phyloP scores from a whole-genome alignment of 92 coral and sea anemone genomes.

The Meandrina meandrites region DNA sequence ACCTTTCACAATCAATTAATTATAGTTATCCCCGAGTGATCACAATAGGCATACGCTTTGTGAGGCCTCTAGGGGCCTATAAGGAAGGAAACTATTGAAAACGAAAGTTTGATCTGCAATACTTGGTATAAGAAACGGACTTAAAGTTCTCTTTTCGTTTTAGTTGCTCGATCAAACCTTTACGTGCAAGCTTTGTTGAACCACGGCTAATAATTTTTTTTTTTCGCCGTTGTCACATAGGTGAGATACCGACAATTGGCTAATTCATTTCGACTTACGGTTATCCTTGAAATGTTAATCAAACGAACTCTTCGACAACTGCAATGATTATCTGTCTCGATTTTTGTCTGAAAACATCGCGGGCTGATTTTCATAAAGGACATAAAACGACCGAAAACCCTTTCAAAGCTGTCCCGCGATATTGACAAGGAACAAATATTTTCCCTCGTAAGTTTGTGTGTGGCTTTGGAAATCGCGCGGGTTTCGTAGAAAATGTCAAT shows the following conservation, averaged over 20 bases:
- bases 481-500: neutral
- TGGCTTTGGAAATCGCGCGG: neutral
- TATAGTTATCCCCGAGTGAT: slow-evolving; percentile 25
- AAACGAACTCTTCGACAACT: slow-evolving; percentile 5
- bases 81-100: slow-evolving; percentile 5
- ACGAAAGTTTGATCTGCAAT: slow-evolving; percentile 11
- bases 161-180: neutral
- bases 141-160: neutral
- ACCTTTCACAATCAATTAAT: slow-evolving; percentile 65
- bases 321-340: slow-evolving; percentile 31
- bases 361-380: neutral
- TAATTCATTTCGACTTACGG: slow-evolving; percentile 18
- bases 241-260: slow-evolving; percentile 27
- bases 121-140: neutral
- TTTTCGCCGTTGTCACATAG: slow-evolving; percentile 11
- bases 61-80: neutral
- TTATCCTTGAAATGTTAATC: slow-evolving; percentile 39
- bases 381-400: neutral
- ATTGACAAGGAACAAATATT: slow-evolving; percentile 37
- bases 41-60: slow-evolving; percentile 18
- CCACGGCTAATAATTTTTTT: neutral
- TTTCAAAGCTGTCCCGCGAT: neutral
- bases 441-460: slow-evolving; percentile 8
- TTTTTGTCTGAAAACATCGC: slow-evolving; percentile 34
- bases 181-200: neutral